phyloP scores from a whole-genome alignment of 1,140 invertebrate species.

The Scaptomyza pallida region DNA sequence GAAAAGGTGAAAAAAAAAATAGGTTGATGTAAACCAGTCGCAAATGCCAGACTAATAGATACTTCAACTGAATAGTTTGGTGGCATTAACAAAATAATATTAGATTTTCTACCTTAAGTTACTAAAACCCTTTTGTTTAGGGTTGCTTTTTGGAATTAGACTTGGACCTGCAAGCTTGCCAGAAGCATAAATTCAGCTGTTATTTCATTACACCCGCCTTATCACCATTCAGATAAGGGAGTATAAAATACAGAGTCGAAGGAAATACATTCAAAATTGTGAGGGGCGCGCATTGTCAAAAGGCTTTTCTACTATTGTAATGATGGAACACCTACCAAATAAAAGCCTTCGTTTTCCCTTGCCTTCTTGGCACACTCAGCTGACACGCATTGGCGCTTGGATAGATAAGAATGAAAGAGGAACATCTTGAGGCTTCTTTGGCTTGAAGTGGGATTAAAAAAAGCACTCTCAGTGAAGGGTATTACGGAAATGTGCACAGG shows the following conservation, averaged over 20 bases:
- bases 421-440: constrained; percentile 58
- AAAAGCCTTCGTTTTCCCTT: constrained; percentile 5
- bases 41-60: neutral
- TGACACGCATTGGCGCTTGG: constrained; percentile 77
- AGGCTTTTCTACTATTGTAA: constrained; percentile 68
- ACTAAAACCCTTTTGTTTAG: too few relatives aligned
- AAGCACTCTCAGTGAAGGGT: constrained; percentile 11
- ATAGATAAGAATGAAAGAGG: constrained; percentile 65
- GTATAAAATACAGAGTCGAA: constrained; percentile 23
- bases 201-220: neutral
- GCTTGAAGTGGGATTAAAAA: constrained; percentile 71
- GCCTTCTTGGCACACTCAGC: constrained; percentile 29
- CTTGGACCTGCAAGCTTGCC: too few relatives aligned
- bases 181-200: too few relatives aligned
- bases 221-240: neutral
- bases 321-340: constrained; percentile 21
- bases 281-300: constrained; percentile 69
- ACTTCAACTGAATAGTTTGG: neutral
- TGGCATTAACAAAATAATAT: neutral
- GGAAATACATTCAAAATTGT: constrained; percentile 58
- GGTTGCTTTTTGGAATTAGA: too few relatives aligned
- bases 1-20: constrained; percentile 20
- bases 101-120: too few relatives aligned
- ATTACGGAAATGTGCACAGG: constrained; percentile 64
- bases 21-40: neutral